Evolutionary conservation across 2,888 invertebrate species (phyloP).

Genomic region (Cosmia trapezina): DNA sequence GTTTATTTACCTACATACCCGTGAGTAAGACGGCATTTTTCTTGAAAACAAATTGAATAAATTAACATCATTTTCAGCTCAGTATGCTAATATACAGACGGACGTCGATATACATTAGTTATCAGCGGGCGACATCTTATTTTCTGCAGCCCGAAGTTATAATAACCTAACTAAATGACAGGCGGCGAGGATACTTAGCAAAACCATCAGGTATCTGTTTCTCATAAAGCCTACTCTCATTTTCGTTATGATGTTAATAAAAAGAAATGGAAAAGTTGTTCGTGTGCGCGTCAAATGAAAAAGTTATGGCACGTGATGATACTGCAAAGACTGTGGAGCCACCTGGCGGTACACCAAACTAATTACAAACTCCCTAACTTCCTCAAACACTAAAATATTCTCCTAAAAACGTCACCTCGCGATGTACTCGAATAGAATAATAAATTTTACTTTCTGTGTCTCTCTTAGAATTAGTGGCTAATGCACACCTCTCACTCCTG

Average conservation of each 20-base stretch:
- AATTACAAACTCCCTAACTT: conserved; percentile 89
- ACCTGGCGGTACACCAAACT: conserved; percentile 87
- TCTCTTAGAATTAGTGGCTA: conserved; percentile 67
- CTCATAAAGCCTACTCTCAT: conserved; percentile 88
- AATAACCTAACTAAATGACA: conserved; percentile 66
- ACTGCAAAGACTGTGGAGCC: conserved; percentile 84
- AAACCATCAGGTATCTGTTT: conserved; percentile 85
- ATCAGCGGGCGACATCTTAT: conserved; percentile 56
- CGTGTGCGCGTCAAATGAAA: conserved; percentile 89
- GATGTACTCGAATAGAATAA: conserved; percentile 81
- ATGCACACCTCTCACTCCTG: conserved; percentile 65
- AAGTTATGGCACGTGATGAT: conserved; percentile 90
- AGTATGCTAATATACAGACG: conserved; percentile 58
- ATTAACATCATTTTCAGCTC: conserved; percentile 49
- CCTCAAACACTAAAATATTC: conserved; percentile 89
- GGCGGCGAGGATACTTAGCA: conserved; percentile 75
- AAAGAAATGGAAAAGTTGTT: conserved; percentile 89
- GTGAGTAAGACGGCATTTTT: conserved; percentile 25
- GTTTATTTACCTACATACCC: conserved; percentile 7
- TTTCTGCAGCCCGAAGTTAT: conserved; percentile 62
- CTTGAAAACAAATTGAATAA: conserved; percentile 51
- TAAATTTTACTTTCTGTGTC: conserved; percentile 77
- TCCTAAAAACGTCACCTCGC: conserved; percentile 88
- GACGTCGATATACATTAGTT: conserved; percentile 61
- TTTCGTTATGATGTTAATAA: conserved; percentile 90